Percentiles rank a stretch among this genome's conserved stretches.
These are phyloP conservation scores for Burhinus oedicnemus DNA, from an alignment of 2,113 vertebrate species.

Conservation along the genomic window DNA sequence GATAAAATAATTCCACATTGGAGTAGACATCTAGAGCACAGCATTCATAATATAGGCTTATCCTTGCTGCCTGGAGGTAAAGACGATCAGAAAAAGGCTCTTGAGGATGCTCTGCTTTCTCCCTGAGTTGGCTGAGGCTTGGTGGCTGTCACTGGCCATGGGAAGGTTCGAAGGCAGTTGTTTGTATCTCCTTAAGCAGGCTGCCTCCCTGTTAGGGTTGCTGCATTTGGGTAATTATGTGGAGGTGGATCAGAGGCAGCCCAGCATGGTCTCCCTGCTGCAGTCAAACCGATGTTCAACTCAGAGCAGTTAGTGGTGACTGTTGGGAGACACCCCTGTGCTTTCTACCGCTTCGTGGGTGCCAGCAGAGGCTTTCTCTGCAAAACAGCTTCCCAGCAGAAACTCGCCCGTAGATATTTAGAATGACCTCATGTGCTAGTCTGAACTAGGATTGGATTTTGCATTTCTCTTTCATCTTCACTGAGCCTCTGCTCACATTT, in stretches of 20 bases:
- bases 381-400: neutral
- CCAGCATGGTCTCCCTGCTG: neutral
- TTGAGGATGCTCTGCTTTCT: neutral
- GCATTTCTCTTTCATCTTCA: neutral
- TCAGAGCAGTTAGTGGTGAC: neutral
- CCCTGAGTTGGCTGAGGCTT: neutral
- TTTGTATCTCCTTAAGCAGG: neutral
- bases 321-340: neutral
- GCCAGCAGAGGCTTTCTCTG: neutral
- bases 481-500: neutral
- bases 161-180: neutral
- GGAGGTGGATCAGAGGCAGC: neutral
- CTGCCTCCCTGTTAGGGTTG: neutral
- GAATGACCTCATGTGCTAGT: neutral
- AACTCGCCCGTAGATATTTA: neutral
- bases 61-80: neutral
- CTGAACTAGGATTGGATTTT: neutral
- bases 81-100: neutral
- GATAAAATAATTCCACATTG: neutral
- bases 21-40: too few relatives aligned
- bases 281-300: neutral
- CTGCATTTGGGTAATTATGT: neutral
- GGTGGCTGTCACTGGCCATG: neutral
- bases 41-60: neutral
- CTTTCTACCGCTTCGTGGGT: neutral